Base-by-base conservation (phyloP, 2,797 vertebrate species). In the Mycteria americana region DNA sequence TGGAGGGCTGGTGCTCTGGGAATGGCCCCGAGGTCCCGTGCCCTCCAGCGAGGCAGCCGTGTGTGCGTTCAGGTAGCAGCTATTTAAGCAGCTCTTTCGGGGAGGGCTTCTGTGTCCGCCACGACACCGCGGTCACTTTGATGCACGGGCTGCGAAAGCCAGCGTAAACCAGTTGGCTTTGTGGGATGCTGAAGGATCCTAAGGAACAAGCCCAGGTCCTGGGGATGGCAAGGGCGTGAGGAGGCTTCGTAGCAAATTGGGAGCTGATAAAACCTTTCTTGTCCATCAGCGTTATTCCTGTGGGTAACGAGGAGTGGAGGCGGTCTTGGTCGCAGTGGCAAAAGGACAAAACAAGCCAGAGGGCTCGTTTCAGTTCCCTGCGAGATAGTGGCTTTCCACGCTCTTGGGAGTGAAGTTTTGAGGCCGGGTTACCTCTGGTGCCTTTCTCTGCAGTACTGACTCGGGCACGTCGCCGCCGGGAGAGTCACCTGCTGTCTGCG, bases 321-420 rank as follows among this genome's bases (percentile, higher is more conserved):
- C 0, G 4, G 13, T 56, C 39, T 69, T 64, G 39, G 41, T 54
- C 10, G 15, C 18, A 17, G 37, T 7, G 30, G 12, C 18, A 7
- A 35, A 39, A 48, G 18, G 45, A 57, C 28, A 37, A 11, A n/a
- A 24, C 9, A 19, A 74, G 72, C 50, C 6, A 1, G 41, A 65
- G 59, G 64, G 74, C 64, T 64, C 3, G 1, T 39, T 45, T 37
- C 8, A 2, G 17, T 15, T 69, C 53, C 23, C 63, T 67, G 2
- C 2, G 1, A 19, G 7, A 18, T 5, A 1, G 28, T 1, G 4
- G 50, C 24, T 69, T 76, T 35, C 35, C 19, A 6, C 0, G 5
- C 21, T 37, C n/a, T 46, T 9, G 13, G 60, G 56, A 73, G 35
- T 0, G 1, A 37, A 13, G 33, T 45, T 45, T 33, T 31, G 75